Conservation (phyloP, 1,140 invertebrate species). For the Lamellibrachia luymesi region DNA sequence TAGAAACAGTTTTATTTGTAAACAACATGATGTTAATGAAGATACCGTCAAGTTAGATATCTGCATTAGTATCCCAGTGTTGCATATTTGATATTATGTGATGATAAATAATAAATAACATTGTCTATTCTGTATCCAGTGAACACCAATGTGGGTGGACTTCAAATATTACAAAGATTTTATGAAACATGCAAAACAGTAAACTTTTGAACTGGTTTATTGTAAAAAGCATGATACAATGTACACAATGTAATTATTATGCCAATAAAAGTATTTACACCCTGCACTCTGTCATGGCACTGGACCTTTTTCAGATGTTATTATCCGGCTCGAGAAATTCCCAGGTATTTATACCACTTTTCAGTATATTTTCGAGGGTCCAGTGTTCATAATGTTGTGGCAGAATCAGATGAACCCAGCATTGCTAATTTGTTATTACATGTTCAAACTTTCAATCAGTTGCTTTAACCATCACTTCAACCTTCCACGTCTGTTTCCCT, state of each 20-base stretch:
- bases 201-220: too few relatives aligned
- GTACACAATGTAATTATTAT: neutral
- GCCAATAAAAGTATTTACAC: neutral
- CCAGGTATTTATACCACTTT: too few relatives aligned
- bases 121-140: neutral
- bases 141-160: neutral
- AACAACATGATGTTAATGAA: neutral
- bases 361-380: too few relatives aligned
- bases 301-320: too few relatives aligned
- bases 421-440: too few relatives aligned
- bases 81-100: too few relatives aligned
- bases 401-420: too few relatives aligned
- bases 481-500: neutral
- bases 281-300: neutral
- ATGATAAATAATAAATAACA: neutral
- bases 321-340: neutral
- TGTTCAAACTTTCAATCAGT: neutral
- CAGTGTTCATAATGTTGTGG: too few relatives aligned
- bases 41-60: too few relatives aligned
- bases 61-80: too few relatives aligned
- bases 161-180: too few relatives aligned
- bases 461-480: neutral
- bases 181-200: too few relatives aligned
- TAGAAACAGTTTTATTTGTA: neutral
- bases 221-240: neutral